A percentile compares a stretch with the other conserved stretches of the same genome.
phyloP scores from a whole-genome alignment of 2,797 vertebrate genomes.

The Enteromius afrohamiltoni region DNA sequence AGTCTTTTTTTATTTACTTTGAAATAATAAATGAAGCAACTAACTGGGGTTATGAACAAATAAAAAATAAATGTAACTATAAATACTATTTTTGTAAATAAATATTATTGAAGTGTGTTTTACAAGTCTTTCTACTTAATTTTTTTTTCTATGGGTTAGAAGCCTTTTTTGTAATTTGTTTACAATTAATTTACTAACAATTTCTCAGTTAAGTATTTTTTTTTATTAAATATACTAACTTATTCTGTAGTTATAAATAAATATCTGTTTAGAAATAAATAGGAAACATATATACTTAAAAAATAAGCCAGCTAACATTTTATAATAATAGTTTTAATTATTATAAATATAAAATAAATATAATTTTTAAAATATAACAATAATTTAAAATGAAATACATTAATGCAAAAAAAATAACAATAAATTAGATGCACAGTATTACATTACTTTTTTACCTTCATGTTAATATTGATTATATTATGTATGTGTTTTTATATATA shows the following conservation, averaged over 20 bases:
- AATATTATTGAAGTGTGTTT: not conserved
- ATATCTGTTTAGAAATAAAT: not conserved
- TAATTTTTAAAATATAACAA: not conserved
- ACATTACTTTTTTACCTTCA: not conserved
- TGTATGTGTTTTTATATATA: not conserved
- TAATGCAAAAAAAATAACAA: too few species aligned
- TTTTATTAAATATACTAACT: not conserved
- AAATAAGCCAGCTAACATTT: not conserved
- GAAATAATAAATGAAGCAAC: not conserved
- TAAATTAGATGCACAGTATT: not conserved
- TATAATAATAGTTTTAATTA: not conserved
- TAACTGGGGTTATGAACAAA: not conserved
- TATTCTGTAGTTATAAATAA: not conserved
- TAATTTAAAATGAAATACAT: not conserved
- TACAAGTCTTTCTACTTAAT: not conserved
- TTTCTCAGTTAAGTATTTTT: not conserved
- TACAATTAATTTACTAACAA: not conserved
- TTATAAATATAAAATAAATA: not conserved
- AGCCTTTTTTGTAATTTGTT: not conserved
- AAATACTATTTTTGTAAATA: not conserved
- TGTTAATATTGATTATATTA: not conserved
- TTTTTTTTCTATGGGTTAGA: not conserved
- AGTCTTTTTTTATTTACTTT: constrained; percentile 17
- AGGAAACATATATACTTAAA: not conserved
- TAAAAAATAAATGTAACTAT: not conserved